Evolutionary conservation across 2,113 vertebrate species (phyloP), one percentile per base, ranked within the genome.

Genomic region (Lonchura striata): DNA sequence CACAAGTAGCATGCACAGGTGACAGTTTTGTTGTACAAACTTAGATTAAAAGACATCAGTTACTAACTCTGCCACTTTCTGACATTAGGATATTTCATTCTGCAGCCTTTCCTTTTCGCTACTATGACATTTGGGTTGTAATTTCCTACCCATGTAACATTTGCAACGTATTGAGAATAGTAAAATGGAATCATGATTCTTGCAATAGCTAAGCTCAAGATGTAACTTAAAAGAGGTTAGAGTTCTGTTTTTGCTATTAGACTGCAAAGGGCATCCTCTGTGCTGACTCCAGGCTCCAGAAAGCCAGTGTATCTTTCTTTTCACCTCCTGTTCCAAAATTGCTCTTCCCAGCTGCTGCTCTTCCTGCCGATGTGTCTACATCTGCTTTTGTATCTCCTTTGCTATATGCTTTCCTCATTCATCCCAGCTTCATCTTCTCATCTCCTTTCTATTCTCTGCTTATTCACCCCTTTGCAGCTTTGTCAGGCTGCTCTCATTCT

Each of bases 401-500:
- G n/a, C 42, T 52, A 4, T 24, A 52, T 1, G 1, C 30, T 82
- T 71, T 80, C 30, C n/a, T 88, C 39, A 19, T 88, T 81, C 52
- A 68, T 49, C 56, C 41, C 27, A 69, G 50, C 59, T 87, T 90
- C 59, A 30, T 52, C 59, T 68, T 72, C 35, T 82, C 4, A 2
- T 76, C 70, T 82, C 30, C 59, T 89, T 76, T 50, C 13, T 83
- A 35, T 56, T 54, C 47, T 82, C 82, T 65, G 14, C 28, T 76
- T 81, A 60, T 60, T 92, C 39, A 63, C 54, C 87, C 33, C 39
- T 86, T 59, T 86, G 64, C 85, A 94, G 63, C 66, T 91, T 75
- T 69, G 37, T 89, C 84, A 85, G 85, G 37, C 93, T 88, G 64
- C 80, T 83, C 68, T 92, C 94, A 96, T 95, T 82, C 92, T 94